These are phyloP conservation scores for Ichneumon xanthorius DNA, from an alignment of 2,888 invertebrate genomes.

Conservation along the genomic window DNA sequence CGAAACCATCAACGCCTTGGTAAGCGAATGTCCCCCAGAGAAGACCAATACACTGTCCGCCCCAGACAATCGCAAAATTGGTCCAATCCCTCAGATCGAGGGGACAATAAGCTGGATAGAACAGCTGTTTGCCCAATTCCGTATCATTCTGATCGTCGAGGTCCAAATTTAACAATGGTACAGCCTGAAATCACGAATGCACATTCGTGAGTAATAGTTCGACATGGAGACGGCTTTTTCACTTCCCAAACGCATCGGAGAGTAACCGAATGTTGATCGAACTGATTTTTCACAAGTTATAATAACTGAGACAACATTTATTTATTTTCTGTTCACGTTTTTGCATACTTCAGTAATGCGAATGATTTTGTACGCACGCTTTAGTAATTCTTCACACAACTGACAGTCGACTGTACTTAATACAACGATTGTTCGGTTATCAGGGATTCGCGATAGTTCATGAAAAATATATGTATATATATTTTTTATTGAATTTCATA, in stretches of 20 bases:
- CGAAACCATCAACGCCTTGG: conserved; percentile 72
- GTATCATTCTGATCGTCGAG: background rate
- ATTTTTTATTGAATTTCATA: background rate
- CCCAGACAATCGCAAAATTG: background rate
- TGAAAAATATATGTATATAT: too few species aligned
- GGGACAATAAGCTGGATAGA: conserved; percentile 20
- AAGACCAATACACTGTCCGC: background rate
- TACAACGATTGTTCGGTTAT: too few species aligned
- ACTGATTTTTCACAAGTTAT: too few species aligned
- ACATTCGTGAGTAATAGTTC: background rate
- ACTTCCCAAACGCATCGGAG: too few species aligned
- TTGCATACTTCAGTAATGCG: too few species aligned
- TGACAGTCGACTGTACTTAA: too few species aligned
- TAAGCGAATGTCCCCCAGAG: conserved; percentile 63
- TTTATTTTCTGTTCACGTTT: too few species aligned
- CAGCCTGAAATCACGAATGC: background rate
- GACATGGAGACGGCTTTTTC: too few species aligned
- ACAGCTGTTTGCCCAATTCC: background rate
- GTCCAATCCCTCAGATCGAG: conserved; percentile 14
- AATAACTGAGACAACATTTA: background rate
- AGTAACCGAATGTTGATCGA: too few species aligned
- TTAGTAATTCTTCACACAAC: too few species aligned
- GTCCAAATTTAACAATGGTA: background rate
- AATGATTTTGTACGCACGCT: background rate
- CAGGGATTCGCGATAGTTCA: too few species aligned